Conservation (phyloP, 2,113 vertebrate genomes). For the Tamias sibiricus region DNA sequence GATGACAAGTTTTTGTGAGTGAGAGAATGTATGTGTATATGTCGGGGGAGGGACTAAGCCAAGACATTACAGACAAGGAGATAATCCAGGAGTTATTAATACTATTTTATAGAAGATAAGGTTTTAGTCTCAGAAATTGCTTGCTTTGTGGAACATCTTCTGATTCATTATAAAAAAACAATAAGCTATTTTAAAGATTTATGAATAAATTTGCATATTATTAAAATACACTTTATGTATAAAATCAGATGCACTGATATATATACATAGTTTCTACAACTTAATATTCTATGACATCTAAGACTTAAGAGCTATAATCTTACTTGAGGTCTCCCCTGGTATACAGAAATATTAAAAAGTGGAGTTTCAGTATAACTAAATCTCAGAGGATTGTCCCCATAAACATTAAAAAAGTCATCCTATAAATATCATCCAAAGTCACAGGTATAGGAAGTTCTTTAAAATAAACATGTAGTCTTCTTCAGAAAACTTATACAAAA, state of each 20-base stretch:
- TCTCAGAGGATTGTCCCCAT: background rate
- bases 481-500: background rate
- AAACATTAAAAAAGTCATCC: background rate
- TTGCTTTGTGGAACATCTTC: background rate
- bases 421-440: background rate
- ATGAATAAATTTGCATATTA: conserved; percentile 10
- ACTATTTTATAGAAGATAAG: background rate
- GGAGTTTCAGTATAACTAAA: background rate
- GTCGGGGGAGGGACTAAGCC: background rate
- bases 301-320: background rate
- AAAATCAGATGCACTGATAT: background rate
- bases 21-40: background rate
- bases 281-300: conserved; percentile 34
- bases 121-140: background rate
- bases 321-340: background rate
- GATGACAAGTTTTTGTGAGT: background rate
- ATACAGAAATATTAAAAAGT: background rate
- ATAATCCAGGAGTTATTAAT: background rate
- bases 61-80: background rate
- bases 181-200: conserved; percentile 30
- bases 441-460: background rate
- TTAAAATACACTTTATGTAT: background rate
- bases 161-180: background rate
- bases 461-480: background rate
- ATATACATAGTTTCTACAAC: background rate